phyloP scores from a whole-genome alignment of 2,888 invertebrate genomes.

The Sarcophaga subvicina region DNA sequence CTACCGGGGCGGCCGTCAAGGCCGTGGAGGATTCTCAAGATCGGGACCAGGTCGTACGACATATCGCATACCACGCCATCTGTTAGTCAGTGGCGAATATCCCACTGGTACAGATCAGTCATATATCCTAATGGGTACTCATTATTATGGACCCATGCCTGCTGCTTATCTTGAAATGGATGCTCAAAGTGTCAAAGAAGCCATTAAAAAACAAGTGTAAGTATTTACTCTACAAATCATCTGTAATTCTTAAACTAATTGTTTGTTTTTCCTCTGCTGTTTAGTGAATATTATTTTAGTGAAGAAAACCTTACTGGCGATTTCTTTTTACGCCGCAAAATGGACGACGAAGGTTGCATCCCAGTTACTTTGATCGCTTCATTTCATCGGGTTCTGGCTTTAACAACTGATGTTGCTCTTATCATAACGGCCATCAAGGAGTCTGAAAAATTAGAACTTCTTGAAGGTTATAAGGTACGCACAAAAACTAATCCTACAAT shows the following conservation, averaged over 20 bases:
- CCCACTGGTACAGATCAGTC: slow-evolving; percentile 78
- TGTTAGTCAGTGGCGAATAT: slow-evolving; percentile 79
- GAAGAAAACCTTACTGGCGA: slow-evolving; percentile 97
- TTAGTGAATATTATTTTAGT: slow-evolving; percentile 99
- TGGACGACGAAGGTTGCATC: slow-evolving; percentile 96
- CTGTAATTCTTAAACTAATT: slow-evolving; percentile 1
- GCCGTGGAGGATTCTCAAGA: slow-evolving; percentile 82
- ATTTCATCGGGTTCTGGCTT: slow-evolving; percentile 95
- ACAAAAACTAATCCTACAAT: slow-evolving; percentile 91
- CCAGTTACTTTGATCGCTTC: slow-evolving; percentile 97
- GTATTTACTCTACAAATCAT: slow-evolving; percentile 78
- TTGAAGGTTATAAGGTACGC: slow-evolving; percentile 90
- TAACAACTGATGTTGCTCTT: slow-evolving; percentile 92
- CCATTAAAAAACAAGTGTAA: slow-evolving; percentile 95
- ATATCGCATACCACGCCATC: slow-evolving; percentile 81
- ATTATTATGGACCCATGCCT: slow-evolving; percentile 81
- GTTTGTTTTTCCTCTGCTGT: slow-evolving; percentile 32
- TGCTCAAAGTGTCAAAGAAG: slow-evolving; percentile 88
- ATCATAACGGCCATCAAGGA: slow-evolving; percentile 93
- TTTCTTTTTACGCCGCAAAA: slow-evolving; percentile 97
- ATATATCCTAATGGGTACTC: slow-evolving; percentile 81
- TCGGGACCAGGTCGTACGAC: slow-evolving; percentile 81
- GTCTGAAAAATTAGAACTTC: slow-evolving; percentile 92
- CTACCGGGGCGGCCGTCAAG: slow-evolving; percentile 79
- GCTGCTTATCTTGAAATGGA: slow-evolving; percentile 81